A percentile compares a stretch with the other conserved stretches of the same genome.
These are phyloP conservation scores for Phalloptychus januarius DNA, from an alignment of 2,797 vertebrate genomes.

Conservation along the genomic window DNA sequence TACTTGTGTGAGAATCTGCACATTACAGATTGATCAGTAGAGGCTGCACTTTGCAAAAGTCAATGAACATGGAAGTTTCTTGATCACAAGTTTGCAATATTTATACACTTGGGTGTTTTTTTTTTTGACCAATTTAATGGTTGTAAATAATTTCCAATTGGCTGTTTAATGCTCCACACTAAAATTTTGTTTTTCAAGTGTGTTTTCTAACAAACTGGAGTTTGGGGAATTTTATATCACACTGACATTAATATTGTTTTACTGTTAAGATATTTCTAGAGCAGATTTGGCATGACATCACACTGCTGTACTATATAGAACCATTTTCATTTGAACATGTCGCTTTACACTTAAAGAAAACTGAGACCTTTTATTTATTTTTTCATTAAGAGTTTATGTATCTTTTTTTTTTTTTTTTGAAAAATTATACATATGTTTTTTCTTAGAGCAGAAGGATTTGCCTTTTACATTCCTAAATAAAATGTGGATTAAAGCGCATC, in stretches of 20 bases:
- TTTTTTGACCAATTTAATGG: slow-evolving; percentile 43
- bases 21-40: slow-evolving; percentile 31
- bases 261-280: slow-evolving; percentile 83
- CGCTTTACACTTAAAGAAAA: slow-evolving; percentile 64
- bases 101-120: slow-evolving; percentile 31
- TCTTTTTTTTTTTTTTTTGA: slow-evolving; percentile 74
- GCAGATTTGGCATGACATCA: slow-evolving; percentile 77
- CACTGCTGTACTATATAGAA: slow-evolving; percentile 72
- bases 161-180: slow-evolving; percentile 68
- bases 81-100: slow-evolving; percentile 77
- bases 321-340: slow-evolving; percentile 62
- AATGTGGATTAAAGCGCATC: slow-evolving; percentile 68
- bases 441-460: slow-evolving; percentile 77
- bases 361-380: slow-evolving; percentile 75
- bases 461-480: slow-evolving; percentile 85
- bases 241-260: slow-evolving; percentile 78
- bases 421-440: slow-evolving; percentile 68
- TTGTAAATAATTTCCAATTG: slow-evolving; percentile 59
- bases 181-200: slow-evolving; percentile 67
- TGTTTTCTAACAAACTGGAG: slow-evolving; percentile 76
- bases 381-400: slow-evolving; percentile 81
- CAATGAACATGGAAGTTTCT: slow-evolving; percentile 30
- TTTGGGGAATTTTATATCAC: slow-evolving; percentile 83
- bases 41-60: slow-evolving; percentile 54
- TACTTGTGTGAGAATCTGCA: slow-evolving; percentile 10